Base-by-base conservation (phyloP, 2,113 vertebrate species). In the Patagioenas fasciata region DNA sequence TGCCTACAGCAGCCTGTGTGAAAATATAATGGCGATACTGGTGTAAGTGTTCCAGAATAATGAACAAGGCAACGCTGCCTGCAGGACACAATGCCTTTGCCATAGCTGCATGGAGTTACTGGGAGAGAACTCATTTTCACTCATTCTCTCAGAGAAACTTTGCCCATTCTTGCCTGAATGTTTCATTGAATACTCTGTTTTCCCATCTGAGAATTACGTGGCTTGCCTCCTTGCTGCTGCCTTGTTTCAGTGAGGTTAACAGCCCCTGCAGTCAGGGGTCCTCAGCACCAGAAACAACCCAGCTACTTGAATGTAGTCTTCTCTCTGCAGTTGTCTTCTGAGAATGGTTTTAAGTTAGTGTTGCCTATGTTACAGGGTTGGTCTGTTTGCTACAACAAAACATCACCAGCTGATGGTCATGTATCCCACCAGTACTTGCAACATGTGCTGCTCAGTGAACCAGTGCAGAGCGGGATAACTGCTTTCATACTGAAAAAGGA, bases 1-100 rank as follows among this genome's bases (percentile, higher is more conserved):
- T 89, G 93, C 85, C 81, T 93, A 26, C 86, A 81, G 91, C 77
- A 57, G 86, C 11, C 60, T 58, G 2, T 53, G 28, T n/a, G 67
- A 28, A 64, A 83, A 54, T 21, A 82, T 80, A 83, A 51, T 40
- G 62, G 58, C n/a, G 54, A 53, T 26, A 13, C 51, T 93, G 85
- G 64, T 84, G 0, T 2, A 2, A 74, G 64, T 14, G 36, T 48
- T 62, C 6, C 6, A 7, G 51, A 60, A 12, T 29, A 31, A 32
- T 6, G 25, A 15, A 21, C 8, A 8, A n/a, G 64, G 36, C 54
- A 28, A 9, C 0, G 2, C 57, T 71, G 89, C 51, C 40, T 2
- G 0, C 50, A 11, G 64, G 32, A 10, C 16, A 2, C 1, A 6
- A 73, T 0, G 10, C 57, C 28, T 78, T 75, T 67, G 75, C 74